Evolutionary conservation across 2,113 vertebrate genomes (phyloP), one percentile per base, ranked within the genome.

Genomic region (Oenanthe oenanthe): DNA sequence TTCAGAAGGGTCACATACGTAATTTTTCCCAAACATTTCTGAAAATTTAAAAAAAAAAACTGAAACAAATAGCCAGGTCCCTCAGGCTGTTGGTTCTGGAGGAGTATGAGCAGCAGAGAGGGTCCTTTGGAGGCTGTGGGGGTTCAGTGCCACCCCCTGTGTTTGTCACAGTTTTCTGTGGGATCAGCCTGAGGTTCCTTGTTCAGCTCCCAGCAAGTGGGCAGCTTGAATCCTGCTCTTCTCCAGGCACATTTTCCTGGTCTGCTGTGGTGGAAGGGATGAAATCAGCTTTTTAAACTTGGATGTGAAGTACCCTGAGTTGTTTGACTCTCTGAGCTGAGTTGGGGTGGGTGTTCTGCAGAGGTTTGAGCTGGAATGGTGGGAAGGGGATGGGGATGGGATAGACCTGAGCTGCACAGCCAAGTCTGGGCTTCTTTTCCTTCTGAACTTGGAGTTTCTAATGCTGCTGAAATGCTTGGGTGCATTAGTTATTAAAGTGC

Each of bases 211-310:
- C 66, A 51, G 0, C 16, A 7, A 84, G n/a, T 13, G 68, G 4
- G 26, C 43, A 48, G 6, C 87, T 42, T 17, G 16, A 22, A 26
- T 66, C 32, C 38, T 57, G 1, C 14, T 45, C 66, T 70, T 68
- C 21, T 77, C 53, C 26, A 1, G 2, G 4, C 18, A 3, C 19
- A 1, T 18, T 60, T 2, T 26, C 42, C 34, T 22, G 2, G 3
- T 12, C 31, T 50, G 7, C 62, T 36, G 34, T 57, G n/a, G 13
- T 31, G 45, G 13, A 48, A 58, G 42, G 4, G 28, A n/a, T 82
- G 43, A 5, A 1, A 17, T 11, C 62, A 53, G 62, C 54, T 50
- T 42, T 57, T 56, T 28, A 8, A 51, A 26, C 57, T 53, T 58
- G 1, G 8, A 5, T 80, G 36, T 48, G 84, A 16, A 77, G 6